Evolutionary conservation across 2,797 vertebrate species (phyloP).

Genomic region (Xerus rutilus): DNA sequence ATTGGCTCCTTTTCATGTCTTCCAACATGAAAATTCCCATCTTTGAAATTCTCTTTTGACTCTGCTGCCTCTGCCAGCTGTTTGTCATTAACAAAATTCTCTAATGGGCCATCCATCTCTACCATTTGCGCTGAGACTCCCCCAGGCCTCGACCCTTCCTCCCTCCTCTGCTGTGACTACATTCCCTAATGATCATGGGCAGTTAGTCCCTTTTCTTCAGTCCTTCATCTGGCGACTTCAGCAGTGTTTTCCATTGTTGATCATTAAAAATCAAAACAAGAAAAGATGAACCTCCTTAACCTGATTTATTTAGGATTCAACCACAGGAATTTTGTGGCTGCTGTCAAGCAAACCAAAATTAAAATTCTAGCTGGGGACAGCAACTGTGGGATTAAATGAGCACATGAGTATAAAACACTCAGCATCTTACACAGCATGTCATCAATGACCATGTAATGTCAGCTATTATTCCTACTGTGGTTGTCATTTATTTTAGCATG

Average conservation of each 20-base stretch:
- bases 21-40: neutral
- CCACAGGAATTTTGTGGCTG: neutral
- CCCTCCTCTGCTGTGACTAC: neutral
- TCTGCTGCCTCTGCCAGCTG: neutral
- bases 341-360: neutral
- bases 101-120: neutral
- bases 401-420: neutral
- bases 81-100: neutral
- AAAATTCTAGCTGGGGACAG: neutral
- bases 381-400: neutral
- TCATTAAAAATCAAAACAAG: neutral
- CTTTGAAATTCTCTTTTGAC: slow-evolving; percentile 1
- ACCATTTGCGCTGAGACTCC: neutral
- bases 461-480: neutral
- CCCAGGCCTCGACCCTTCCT: neutral
- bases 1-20: neutral
- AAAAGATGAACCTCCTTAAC: neutral
- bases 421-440: neutral
- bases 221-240: neutral
- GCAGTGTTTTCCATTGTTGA: neutral
- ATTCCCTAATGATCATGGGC: neutral
- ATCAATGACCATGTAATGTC: neutral
- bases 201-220: neutral
- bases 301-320: neutral
- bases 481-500: neutral